These are phyloP conservation scores for Dendrocincla tyrannina DNA, from an alignment of 2,797 vertebrate genomes.

Conservation along the genomic window DNA sequence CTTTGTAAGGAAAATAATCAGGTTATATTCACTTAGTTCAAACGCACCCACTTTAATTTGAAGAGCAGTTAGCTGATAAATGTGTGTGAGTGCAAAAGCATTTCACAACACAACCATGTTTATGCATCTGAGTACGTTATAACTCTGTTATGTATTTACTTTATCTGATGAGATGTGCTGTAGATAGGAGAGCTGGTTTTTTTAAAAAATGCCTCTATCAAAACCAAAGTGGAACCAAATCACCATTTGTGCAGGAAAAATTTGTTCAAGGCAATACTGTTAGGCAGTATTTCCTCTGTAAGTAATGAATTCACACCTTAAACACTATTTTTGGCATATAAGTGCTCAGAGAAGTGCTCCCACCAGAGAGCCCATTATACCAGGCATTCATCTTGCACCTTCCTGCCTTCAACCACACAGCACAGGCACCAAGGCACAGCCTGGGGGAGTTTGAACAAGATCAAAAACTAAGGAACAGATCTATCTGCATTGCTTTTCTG, in stretches of 20 bases:
- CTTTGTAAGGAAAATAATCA: neutral
- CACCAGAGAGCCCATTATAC: neutral
- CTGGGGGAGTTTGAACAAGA: neutral
- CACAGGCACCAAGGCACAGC: neutral
- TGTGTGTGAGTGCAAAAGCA: neutral
- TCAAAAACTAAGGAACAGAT: neutral
- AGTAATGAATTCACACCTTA: neutral
- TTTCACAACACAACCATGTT: neutral
- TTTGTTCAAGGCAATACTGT: too few species aligned
- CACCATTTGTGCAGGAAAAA: neutral
- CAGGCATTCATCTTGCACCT: neutral
- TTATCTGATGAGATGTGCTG: neutral
- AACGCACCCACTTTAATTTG: neutral
- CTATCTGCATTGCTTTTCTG: neutral
- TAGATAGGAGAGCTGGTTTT: neutral
- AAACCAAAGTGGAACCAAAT: neutral
- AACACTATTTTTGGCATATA: neutral
- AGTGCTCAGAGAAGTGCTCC: neutral
- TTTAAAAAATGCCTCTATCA: neutral
- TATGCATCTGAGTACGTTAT: neutral
- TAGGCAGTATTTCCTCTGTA: neutral
- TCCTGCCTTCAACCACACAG: neutral
- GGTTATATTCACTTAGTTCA: neutral
- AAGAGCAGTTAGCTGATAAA: neutral
- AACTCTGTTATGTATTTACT: neutral